Evolutionary conservation across 2,113 vertebrate genomes (phyloP).

Genomic region (Phyllostomus discolor): DNA sequence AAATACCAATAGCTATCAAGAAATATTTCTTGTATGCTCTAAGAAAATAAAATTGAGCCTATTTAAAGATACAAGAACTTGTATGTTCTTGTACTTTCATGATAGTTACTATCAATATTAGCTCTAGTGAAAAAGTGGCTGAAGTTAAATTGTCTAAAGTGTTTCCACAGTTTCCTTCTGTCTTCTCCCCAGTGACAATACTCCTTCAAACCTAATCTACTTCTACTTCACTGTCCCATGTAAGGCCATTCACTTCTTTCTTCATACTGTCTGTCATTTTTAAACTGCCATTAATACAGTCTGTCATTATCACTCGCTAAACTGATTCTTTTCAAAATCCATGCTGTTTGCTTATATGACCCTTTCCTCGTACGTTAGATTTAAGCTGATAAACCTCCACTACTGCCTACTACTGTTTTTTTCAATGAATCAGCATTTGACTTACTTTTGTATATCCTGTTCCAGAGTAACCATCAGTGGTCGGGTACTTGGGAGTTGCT

Average conservation of each 20-base stretch:
- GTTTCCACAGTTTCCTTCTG: not conserved
- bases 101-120: not conserved
- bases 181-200: not conserved
- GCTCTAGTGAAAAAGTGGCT: not conserved
- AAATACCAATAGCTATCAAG: not conserved
- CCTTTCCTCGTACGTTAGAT: not conserved
- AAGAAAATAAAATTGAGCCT: not conserved
- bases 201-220: not conserved
- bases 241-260: not conserved
- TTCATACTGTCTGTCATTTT: not conserved
- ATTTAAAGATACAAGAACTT: not conserved
- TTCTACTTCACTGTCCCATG: not conserved
- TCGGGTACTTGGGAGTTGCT: not conserved
- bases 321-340: not conserved
- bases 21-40: not conserved
- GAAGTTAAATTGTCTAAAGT: not conserved
- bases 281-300: not conserved
- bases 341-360: not conserved
- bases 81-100: not conserved
- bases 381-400: not conserved
- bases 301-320: not conserved
- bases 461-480: not conserved
- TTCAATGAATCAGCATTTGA: not conserved
- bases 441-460: not conserved
- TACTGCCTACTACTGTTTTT: not conserved